Base-by-base conservation (phyloP, 2,888 invertebrate genomes). In the Chrysomela aeneicollis region DNA sequence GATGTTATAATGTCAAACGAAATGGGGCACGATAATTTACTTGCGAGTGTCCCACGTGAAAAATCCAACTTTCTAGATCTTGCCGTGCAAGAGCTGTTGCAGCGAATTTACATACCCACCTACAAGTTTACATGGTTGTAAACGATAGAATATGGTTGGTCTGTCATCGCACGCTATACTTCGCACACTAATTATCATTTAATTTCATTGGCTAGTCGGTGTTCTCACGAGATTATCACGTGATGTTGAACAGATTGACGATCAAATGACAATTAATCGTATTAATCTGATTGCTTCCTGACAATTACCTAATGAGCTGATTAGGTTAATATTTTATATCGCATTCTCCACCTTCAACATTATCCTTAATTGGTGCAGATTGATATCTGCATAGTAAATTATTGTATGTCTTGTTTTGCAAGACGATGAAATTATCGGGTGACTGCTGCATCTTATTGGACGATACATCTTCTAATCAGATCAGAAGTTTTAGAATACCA, bases 31-130 rank as follows among this genome's bases (percentile, higher is more conserved):
- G 62, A 57, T 57, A 49, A 62, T 51, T 62, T 57, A 57, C 57
- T 46, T 46, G 57, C 46, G 42, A 55, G 42, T 55, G 22, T 55
- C 22, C 18, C 61, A 19, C 49, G 49, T 35, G 22, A 65, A 65
- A 64, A 65, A 65, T 55, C 3, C 32, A 35, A 65, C 65, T 65
- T 65, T 65, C 61, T 65, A 58, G 58, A 61, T 61, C 61, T 52
- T 52, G 49, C 61, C 52, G 32, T 50, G 35, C 55, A 52, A 64
- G 65, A 42, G 53, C 53, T 61, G 53, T 58, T 58, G 32, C 47
- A 61, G 26, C 26, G 52, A 46, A 58, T 51, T 61, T 59, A 47
- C 58, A 49, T 47, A 53, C 54, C 61, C 65, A 61, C 65, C 65
- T 65, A 65, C 65, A 61, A 65, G 30, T 61, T 50, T 30, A 59